Evolutionary conservation across 2,113 vertebrate species (phyloP).

Genomic region (Sus scrofa): T2T-Sscrofa CM000826.6:108062501-108063000

Average conservation of each 20-base stretch:
- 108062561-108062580: background rate
- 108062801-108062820: background rate
- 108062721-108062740: background rate
- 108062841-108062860: background rate
- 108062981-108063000: background rate
- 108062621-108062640: background rate
- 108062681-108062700: background rate
- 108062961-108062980: background rate
- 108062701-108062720: background rate
- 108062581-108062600: conserved; percentile 1
- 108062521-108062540: background rate
- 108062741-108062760: background rate
- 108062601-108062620: background rate
- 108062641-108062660: background rate
- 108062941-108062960: background rate
- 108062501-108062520: background rate
- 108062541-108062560: background rate
- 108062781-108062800: background rate
- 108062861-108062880: background rate
- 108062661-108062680: background rate
- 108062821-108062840: background rate
- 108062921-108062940: background rate
- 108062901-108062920: background rate
- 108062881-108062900: background rate
- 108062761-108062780: background rate